phyloP scores from a whole-genome alignment of 2,113 vertebrate species.

The Vimba vimba region DNA sequence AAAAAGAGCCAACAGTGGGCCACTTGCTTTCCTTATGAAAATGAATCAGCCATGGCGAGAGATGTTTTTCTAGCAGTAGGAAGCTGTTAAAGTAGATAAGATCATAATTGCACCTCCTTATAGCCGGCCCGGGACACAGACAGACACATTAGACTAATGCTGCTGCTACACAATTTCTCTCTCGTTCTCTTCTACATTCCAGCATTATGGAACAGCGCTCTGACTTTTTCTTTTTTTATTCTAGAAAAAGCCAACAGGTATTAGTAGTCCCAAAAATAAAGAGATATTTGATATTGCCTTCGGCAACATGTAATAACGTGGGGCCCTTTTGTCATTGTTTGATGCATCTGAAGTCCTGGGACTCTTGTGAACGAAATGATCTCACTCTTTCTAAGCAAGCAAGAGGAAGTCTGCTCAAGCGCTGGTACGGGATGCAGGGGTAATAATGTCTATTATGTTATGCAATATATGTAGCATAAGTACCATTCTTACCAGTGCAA shows the following conservation, averaged over 20 bases:
- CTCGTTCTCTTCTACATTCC: constrained; percentile 51
- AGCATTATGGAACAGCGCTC: constrained; percentile 32
- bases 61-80: constrained; percentile 59
- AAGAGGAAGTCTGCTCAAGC: constrained; percentile 20
- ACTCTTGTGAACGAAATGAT: constrained; percentile 36
- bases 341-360: constrained; percentile 43
- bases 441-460: not conserved
- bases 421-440: constrained; percentile 6
- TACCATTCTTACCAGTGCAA: not conserved
- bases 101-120: constrained; percentile 64
- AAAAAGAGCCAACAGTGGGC: constrained; percentile 54
- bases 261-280: constrained; percentile 4
- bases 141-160: constrained; percentile 48
- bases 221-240: constrained; percentile 7
- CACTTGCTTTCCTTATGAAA: constrained; percentile 55
- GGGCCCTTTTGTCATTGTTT: constrained; percentile 35
- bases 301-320: not conserved
- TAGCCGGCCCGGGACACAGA: constrained; percentile 48
- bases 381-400: constrained; percentile 11
- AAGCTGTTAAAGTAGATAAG: constrained; percentile 63
- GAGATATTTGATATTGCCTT: not conserved
- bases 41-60: constrained; percentile 49
- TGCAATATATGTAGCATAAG: not conserved
- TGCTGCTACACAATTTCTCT: constrained; percentile 46
- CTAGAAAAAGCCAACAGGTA: not conserved